Percentiles rank a stretch among this genome's conserved stretches.
phyloP scores from a whole-genome alignment of 2,113 vertebrate genomes.

The Cryptotis parvus region DNA sequence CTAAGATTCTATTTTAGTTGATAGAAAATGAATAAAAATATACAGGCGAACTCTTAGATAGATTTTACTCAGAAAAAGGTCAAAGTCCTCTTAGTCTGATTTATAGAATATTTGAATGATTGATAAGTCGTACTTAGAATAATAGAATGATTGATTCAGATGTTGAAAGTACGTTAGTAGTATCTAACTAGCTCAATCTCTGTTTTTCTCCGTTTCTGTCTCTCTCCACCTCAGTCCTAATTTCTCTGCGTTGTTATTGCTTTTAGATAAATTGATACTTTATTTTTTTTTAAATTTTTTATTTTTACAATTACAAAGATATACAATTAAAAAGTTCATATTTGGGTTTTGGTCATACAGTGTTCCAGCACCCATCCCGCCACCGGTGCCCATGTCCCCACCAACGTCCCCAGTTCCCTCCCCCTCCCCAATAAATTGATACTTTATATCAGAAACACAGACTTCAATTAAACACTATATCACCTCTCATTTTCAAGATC shows the following conservation, averaged over 20 bases:
- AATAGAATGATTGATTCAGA: neutral
- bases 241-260: neutral
- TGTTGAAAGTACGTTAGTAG: neutral
- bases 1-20: neutral
- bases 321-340: too few relatives aligned
- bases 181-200: too few relatives aligned
- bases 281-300: too few relatives aligned
- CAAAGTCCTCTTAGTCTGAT: neutral
- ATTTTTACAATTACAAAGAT: too few relatives aligned
- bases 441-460: neutral
- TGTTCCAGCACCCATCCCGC: too few relatives aligned
- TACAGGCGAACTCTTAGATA: neutral
- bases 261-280: conserved; percentile 8
- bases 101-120: neutral
- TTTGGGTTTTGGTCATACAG: too few relatives aligned
- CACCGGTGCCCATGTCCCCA: too few relatives aligned
- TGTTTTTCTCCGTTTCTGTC: neutral
- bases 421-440: too few relatives aligned
- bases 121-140: too few relatives aligned
- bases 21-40: neutral
- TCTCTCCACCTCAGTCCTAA: neutral
- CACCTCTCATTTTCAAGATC: neutral
- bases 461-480: neutral
- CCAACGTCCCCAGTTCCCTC: too few relatives aligned
- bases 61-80: neutral